Percentiles rank a stretch among this genome's conserved stretches.
phyloP scores from a whole-genome alignment of 2,888 invertebrate genomes.

The Megamerina dolium region DNA sequence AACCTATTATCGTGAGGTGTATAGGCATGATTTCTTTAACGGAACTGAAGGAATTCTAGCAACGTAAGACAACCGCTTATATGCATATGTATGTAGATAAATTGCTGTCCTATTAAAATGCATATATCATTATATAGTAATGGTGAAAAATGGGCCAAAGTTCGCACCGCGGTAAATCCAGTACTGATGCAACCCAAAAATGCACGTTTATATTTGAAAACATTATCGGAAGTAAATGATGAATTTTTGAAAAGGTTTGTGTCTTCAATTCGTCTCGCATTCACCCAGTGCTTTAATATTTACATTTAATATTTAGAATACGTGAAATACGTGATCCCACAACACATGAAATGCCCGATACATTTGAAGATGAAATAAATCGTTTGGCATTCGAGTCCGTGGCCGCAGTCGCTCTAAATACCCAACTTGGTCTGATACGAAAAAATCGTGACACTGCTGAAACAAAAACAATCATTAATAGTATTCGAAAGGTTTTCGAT shows the following conservation, averaged over 20 bases:
- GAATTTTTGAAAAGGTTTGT: conserved; percentile 22
- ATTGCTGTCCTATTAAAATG: conserved; percentile 7
- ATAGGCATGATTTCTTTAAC: conserved; percentile 26
- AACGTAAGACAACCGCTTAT: conserved; percentile 26
- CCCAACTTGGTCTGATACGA: conserved; percentile 34
- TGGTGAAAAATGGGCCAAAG: conserved; percentile 57
- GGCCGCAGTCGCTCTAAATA: conserved; percentile 45
- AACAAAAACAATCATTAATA: conserved; percentile 25
- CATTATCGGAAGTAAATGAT: conserved; percentile 50
- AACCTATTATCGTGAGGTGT: conserved; percentile 41
- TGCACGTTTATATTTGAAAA: conserved; percentile 51
- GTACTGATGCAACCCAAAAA: conserved; percentile 58
- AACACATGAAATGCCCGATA: conserved; percentile 42
- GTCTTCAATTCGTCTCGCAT: neutral
- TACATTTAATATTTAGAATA: conserved; percentile 30
- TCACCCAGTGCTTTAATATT: too few relatives aligned
- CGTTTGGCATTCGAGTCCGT: conserved; percentile 57
- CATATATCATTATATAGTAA: conserved; percentile 2
- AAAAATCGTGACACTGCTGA: conserved; percentile 28
- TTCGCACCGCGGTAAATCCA: conserved; percentile 60
- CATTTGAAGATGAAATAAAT: conserved; percentile 52
- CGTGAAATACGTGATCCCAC: conserved; percentile 30
- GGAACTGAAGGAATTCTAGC: conserved; percentile 28
- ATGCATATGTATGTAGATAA: too few relatives aligned
- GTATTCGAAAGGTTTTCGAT: conserved; percentile 20